phyloP scores from a whole-genome alignment of 2,797 vertebrate species.

The Buceros bicornis region DNA sequence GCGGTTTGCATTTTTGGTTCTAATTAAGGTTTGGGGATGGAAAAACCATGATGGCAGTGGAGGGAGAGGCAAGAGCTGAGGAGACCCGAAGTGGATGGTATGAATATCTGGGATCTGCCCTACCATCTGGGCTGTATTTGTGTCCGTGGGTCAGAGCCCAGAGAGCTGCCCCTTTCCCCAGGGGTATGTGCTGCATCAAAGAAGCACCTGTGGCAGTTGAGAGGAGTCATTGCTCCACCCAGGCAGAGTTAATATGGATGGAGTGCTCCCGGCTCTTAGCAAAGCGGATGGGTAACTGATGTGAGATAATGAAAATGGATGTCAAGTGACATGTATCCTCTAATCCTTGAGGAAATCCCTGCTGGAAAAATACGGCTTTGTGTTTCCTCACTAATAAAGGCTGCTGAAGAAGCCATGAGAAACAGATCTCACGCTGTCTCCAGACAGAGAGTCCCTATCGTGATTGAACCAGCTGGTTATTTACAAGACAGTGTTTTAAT shows the following conservation, averaged over 20 bases:
- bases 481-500: background rate
- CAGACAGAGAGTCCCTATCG: background rate
- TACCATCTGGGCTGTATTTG: background rate
- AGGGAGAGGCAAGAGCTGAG: background rate
- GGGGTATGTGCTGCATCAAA: rapidly evolving
- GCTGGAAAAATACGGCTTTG: background rate
- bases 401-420: background rate
- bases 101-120: rapidly evolving
- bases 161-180: background rate
- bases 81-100: background rate
- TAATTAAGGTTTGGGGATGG: background rate
- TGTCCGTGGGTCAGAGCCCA: background rate
- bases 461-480: background rate
- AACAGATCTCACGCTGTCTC: background rate
- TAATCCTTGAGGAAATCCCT: constrained; percentile 11
- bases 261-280: background rate
- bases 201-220: rapidly evolving
- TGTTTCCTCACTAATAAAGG: background rate
- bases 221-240: background rate
- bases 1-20: background rate
- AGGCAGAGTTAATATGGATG: background rate
- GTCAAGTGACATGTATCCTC: background rate
- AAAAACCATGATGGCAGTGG: rapidly evolving
- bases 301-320: constrained; percentile 23
- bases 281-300: background rate